phyloP scores from a whole-genome alignment of 2,113 vertebrate genomes.

The Delphinapterus leucas region DNA sequence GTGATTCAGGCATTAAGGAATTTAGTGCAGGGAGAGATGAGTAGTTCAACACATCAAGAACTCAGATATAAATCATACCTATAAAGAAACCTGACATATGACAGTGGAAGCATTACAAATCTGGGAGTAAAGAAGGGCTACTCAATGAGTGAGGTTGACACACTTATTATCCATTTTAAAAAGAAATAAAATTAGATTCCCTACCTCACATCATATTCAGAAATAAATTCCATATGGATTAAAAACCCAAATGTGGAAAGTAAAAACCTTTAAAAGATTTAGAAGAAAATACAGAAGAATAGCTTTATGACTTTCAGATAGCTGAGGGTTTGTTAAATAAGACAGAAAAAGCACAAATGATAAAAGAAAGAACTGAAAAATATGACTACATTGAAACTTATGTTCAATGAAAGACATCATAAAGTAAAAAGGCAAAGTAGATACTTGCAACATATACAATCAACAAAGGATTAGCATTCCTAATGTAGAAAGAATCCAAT shows the following conservation, averaged over 20 bases:
- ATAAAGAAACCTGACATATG: background rate
- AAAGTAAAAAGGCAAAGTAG: background rate
- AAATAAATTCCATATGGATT: slow-evolving; percentile 23
- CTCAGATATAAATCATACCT: background rate
- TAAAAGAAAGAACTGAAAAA: background rate
- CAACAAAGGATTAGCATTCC: background rate
- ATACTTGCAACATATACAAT: background rate
- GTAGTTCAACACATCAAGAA: background rate
- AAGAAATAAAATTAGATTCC: slow-evolving; percentile 21
- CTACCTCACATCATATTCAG: background rate
- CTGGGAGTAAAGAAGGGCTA: background rate
- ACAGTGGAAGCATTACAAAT: background rate
- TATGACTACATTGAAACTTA: background rate
- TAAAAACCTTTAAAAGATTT: background rate
- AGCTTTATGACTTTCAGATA: background rate
- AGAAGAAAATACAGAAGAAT: background rate
- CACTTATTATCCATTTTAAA: background rate
- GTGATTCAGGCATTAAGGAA: background rate
- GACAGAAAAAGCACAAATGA: background rate
- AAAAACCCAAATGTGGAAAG: background rate
- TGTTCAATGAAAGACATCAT: background rate
- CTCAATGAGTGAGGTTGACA: background rate
- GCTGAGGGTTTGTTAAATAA: background rate
- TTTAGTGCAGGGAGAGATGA: background rate
- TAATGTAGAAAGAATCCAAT: background rate